These are phyloP conservation scores for Anomalospiza imberbis DNA, from an alignment of 2,797 vertebrate species.

Conservation along the genomic window DNA sequence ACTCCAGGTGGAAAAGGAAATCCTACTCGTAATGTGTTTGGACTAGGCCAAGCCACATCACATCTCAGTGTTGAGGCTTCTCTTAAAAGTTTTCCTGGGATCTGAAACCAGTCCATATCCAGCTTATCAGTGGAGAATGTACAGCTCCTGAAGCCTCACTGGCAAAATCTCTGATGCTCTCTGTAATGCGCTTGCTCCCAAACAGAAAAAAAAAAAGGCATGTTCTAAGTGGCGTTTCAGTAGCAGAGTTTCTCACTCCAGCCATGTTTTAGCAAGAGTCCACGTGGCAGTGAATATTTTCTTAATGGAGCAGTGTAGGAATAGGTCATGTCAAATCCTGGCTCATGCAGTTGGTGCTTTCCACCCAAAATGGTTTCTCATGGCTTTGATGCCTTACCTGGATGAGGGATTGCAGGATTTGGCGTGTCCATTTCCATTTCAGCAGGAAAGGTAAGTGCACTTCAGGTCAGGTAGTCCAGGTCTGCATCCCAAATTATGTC, in stretches of 20 bases:
- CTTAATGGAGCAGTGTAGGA: not conserved
- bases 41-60: not conserved
- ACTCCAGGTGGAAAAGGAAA: not conserved
- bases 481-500: not conserved
- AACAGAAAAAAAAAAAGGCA: fast-evolving
- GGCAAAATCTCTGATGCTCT: not conserved
- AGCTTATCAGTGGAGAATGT: fast-evolving
- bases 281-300: not conserved
- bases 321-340: not conserved
- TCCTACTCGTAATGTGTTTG: fast-evolving
- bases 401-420: not conserved
- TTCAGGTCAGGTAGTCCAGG: not conserved
- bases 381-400: not conserved
- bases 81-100: not conserved
- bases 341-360: fast-evolving
- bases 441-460: not conserved
- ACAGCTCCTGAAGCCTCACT: not conserved
- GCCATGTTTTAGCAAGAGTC: not conserved
- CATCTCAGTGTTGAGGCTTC: fast-evolving
- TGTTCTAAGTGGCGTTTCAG: not conserved
- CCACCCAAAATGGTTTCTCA: not conserved
- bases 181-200: not conserved
- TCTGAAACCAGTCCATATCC: not conserved
- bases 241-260: not conserved
- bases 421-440: not conserved